Evolutionary conservation across 2,113 vertebrate genomes (phyloP).

Genomic region (Hiodon alosoides): DNA sequence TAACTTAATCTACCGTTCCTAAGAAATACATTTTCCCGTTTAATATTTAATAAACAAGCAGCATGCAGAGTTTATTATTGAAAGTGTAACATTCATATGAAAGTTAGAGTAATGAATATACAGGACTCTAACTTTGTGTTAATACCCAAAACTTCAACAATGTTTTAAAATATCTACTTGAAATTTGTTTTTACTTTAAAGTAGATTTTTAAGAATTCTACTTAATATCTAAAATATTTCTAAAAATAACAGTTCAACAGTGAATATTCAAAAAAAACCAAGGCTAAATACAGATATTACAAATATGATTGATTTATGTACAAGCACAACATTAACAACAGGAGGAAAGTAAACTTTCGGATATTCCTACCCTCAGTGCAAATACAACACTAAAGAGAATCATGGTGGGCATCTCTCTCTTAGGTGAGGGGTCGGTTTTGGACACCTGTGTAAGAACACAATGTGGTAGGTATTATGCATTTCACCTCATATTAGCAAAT

Average conservation of each 20-base stretch:
- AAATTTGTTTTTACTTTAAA: too few relatives aligned
- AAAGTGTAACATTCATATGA: too few relatives aligned
- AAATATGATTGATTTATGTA: too few relatives aligned
- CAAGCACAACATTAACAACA: too few relatives aligned
- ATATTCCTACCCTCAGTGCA: slow-evolving; percentile 82
- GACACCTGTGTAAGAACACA: slow-evolving; percentile 71
- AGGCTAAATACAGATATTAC: neutral
- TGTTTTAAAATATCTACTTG: too few relatives aligned
- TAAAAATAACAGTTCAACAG: neutral
- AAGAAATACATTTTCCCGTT: too few relatives aligned
- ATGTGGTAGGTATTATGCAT: neutral
- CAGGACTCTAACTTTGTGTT: too few relatives aligned
- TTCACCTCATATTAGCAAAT: neutral
- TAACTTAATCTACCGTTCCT: too few relatives aligned
- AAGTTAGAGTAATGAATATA: too few relatives aligned
- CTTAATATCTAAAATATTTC: neutral
- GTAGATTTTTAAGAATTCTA: neutral
- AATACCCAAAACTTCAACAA: too few relatives aligned
- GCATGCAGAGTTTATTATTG: too few relatives aligned
- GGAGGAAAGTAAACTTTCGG: neutral
- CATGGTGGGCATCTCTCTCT: slow-evolving; percentile 96
- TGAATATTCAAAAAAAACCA: neutral
- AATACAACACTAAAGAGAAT: slow-evolving; percentile 97
- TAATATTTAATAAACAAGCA: too few relatives aligned
- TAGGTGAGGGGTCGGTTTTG: slow-evolving; percentile 93